A percentile compares a stretch with the other conserved stretches of the same genome.
phyloP scores from a whole-genome alignment of 2,797 vertebrate genomes.

The Denticeps clupeoides region DNA sequence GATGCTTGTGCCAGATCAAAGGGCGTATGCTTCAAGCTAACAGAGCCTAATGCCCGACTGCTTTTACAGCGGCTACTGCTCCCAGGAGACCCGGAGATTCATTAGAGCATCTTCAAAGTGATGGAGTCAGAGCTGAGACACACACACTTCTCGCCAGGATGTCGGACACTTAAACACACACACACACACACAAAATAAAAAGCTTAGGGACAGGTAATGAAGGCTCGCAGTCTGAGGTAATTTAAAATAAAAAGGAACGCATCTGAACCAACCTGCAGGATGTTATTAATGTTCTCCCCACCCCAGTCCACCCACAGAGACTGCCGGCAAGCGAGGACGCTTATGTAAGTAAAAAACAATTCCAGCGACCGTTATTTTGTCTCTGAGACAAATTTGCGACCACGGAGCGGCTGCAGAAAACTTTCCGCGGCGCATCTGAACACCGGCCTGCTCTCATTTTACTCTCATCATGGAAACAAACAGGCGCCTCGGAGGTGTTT shows the following conservation, averaged over 20 bases:
- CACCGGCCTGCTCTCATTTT: too few relatives aligned
- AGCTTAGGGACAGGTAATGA: too few relatives aligned
- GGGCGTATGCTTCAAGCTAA: background rate
- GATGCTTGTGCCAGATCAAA: background rate
- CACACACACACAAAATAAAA: background rate
- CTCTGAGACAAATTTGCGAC: too few relatives aligned
- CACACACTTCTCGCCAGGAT: too few relatives aligned
- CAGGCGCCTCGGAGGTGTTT: too few relatives aligned
- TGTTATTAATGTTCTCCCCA: background rate
- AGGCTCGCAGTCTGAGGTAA: background rate
- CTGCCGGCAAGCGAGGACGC: too few relatives aligned
- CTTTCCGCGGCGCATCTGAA: too few relatives aligned
- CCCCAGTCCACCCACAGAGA: background rate
- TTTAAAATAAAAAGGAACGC: background rate
- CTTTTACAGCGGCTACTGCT: constrained; percentile 1
- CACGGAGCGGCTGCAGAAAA: too few relatives aligned
- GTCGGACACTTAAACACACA: background rate
- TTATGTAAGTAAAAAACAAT: too few relatives aligned
- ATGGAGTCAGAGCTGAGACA: background rate
- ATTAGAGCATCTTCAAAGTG: background rate
- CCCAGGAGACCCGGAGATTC: background rate
- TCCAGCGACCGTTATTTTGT: too few relatives aligned
- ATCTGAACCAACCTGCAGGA: background rate
- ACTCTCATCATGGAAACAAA: too few relatives aligned
- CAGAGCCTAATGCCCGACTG: background rate